A percentile compares a stretch with the other conserved stretches of the same genome.
Evolutionary conservation across 2,797 vertebrate species (phyloP).

Genomic region (Mus minutoides): DNA sequence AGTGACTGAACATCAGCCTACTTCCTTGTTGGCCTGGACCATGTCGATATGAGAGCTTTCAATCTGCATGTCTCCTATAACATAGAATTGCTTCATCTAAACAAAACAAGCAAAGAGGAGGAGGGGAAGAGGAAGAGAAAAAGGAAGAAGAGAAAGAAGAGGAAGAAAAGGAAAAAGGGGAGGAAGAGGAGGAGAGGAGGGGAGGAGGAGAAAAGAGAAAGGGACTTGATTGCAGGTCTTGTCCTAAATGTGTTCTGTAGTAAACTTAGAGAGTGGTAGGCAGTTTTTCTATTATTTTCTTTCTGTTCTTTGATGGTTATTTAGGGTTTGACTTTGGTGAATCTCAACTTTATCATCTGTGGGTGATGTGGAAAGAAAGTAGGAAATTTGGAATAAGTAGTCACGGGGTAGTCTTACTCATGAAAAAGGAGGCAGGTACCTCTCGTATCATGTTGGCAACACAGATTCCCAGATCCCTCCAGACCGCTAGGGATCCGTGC

Average conservation of each 20-base stretch:
- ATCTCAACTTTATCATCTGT: not conserved
- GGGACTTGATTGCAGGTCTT: not conserved
- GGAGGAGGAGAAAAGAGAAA: not conserved
- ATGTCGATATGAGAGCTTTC: not conserved
- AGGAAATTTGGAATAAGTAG: not conserved
- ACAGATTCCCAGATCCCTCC: not conserved
- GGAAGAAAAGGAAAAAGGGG: not conserved
- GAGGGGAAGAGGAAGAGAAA: too few species aligned
- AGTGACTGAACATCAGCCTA: not conserved
- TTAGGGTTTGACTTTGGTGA: constrained; percentile 2
- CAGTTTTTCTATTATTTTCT: constrained; percentile 7
- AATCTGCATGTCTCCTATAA: not conserved
- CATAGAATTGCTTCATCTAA: constrained; percentile 24
- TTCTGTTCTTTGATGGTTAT: not conserved
- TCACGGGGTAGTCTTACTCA: not conserved
- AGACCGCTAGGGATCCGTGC: not conserved
- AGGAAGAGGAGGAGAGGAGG: too few species aligned
- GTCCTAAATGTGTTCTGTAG: not conserved
- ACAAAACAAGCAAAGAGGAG: constrained; percentile 26
- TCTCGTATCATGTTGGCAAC: not conserved
- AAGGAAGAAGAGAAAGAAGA: not conserved
- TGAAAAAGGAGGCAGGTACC: not conserved
- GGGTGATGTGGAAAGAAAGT: not conserved
- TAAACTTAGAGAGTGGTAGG: constrained; percentile 18
- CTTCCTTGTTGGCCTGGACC: not conserved